Conservation (phyloP, 2,797 vertebrate genomes). For the Buceros bicornis region DNA sequence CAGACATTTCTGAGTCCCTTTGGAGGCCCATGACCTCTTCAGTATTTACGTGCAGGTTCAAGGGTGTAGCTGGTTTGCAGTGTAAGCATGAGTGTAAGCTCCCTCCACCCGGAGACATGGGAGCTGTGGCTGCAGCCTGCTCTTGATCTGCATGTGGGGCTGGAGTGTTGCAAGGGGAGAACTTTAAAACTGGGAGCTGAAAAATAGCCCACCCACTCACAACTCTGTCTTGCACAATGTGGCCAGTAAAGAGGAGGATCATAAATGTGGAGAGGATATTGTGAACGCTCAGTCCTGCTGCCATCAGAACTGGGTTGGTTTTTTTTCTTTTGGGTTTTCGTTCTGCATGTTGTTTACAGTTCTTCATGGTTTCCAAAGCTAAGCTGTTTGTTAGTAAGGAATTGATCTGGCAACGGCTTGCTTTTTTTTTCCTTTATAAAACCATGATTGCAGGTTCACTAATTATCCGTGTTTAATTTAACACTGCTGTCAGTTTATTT, state of each 20-base stretch:
- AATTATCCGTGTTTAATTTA: neutral
- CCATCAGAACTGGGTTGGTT: neutral
- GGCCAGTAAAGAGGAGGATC: neutral
- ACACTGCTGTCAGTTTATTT: neutral
- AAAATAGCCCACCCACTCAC: neutral
- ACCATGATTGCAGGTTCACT: neutral
- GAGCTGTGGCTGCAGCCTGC: neutral
- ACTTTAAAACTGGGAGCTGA: neutral
- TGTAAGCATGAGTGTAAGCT: neutral
- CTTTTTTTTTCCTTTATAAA: neutral
- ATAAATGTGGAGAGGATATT: neutral
- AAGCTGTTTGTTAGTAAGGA: neutral
- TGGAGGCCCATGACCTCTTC: neutral
- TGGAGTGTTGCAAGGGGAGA: neutral
- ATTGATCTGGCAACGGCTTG: neutral
- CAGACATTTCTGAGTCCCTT: neutral
- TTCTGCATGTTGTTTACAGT: neutral
- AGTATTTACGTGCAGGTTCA: neutral
- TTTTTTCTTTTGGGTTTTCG: neutral
- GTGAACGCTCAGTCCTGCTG: neutral
- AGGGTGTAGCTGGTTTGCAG: neutral
- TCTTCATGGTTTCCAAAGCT: neutral
- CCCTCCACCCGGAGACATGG: rapidly evolving
- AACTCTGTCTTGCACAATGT: neutral
- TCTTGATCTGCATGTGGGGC: neutral